A percentile compares a stretch with the other conserved stretches of the same genome.
Conservation (phyloP, 1,140 invertebrate genomes). For the Cherax quadricarinatus region DNA sequence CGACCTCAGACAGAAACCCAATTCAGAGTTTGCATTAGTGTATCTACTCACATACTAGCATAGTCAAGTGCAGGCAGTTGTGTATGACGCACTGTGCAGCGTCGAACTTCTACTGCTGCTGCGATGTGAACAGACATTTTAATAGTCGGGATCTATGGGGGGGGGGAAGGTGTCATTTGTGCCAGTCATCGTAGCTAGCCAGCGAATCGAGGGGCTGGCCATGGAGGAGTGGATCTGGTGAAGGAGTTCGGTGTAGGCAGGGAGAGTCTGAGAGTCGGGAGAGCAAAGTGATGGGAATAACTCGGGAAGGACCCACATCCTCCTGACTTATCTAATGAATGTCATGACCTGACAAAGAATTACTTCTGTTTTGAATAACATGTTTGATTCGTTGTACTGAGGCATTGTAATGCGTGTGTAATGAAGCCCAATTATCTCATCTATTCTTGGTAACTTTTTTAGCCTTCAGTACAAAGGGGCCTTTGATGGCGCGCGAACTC, state of each 20-base stretch:
- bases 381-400: too few relatives aligned
- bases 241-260: neutral
- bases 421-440: too few relatives aligned
- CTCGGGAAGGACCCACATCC: conserved; percentile 28
- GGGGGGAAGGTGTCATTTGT: neutral
- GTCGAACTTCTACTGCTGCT: neutral
- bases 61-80: neutral
- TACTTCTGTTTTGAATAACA: neutral
- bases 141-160: neutral
- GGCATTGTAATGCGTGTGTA: too few relatives aligned
- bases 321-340: conserved; percentile 29
- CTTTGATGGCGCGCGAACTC: neutral
- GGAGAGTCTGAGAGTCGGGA: neutral
- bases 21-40: too few relatives aligned
- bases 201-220: neutral
- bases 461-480: neutral
- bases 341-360: neutral
- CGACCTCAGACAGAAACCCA: too few relatives aligned
- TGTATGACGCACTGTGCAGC: neutral
- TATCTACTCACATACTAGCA: too few relatives aligned
- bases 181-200: conserved; percentile 22
- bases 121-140: neutral
- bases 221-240: neutral
- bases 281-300: conserved; percentile 3
- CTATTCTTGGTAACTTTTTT: neutral